Percentiles rank a stretch among this genome's conserved stretches.
Conservation (phyloP, 1,140 invertebrate species). For the Nautilus pompilius region DNA sequence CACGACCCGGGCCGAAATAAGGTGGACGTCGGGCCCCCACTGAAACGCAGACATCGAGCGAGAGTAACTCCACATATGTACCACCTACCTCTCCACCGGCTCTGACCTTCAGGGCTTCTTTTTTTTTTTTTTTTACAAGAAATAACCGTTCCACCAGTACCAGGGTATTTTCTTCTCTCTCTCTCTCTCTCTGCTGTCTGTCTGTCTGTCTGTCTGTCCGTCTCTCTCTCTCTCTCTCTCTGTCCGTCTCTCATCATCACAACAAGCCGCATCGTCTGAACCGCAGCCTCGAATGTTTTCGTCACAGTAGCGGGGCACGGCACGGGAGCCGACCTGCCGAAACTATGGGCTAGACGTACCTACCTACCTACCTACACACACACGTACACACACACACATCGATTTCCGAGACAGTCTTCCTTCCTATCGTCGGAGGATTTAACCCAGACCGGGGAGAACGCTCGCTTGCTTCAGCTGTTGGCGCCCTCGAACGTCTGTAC, state of each 20-base stretch:
- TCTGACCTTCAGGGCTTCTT: conserved; percentile 5
- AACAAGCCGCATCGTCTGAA: not conserved
- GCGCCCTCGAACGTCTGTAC: too few species aligned
- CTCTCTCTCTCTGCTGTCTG: conserved; percentile 5
- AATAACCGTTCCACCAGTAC: too few species aligned
- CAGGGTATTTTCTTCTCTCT: conserved; percentile 8
- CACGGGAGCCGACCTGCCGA: not conserved
- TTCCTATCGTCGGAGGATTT: too few species aligned
- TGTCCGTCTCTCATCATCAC: not conserved
- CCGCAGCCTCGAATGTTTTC: not conserved
- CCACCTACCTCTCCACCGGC: conserved; percentile 2
- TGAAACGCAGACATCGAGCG: conserved; percentile 1
- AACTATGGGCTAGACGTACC: not conserved
- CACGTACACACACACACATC: not conserved
- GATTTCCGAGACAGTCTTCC: not conserved
- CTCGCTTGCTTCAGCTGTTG: too few species aligned
- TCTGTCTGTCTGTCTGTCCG: not conserved
- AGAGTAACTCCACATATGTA: conserved; percentile 10
- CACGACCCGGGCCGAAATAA: conserved; percentile 14
- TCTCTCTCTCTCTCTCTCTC: conserved; percentile 10
- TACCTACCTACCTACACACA: not conserved
- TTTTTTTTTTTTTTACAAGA: too few species aligned
- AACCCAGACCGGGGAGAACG: not conserved
- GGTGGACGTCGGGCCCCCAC: conserved; percentile 4
- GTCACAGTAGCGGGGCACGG: not conserved